These are phyloP conservation scores for Polyommatus iphigenia DNA, from an alignment of 2,888 invertebrate genomes.

Conservation along the genomic window DNA sequence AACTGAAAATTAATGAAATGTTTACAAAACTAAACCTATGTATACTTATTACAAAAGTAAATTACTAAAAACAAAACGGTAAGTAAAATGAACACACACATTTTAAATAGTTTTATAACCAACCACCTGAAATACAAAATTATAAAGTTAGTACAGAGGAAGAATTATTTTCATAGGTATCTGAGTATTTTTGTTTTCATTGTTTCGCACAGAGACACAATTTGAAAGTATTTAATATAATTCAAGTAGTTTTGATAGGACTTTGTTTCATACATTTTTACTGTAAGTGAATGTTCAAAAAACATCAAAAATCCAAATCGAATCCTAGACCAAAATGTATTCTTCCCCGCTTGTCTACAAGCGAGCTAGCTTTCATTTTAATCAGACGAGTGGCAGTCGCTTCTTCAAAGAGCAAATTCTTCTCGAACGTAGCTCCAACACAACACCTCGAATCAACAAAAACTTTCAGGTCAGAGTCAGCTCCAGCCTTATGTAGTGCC, in stretches of 20 bases:
- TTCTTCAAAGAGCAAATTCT: constrained; percentile 64
- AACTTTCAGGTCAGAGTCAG: constrained; percentile 66
- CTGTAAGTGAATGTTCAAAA: constrained; percentile 24
- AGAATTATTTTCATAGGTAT: too few species aligned
- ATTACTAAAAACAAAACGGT: constrained; percentile 61
- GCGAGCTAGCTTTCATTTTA: constrained; percentile 60
- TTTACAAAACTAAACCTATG: constrained; percentile 74
- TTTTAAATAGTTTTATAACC: background rate
- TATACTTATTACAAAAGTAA: constrained; percentile 78
- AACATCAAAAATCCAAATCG: constrained; percentile 64
- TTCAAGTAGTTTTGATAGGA: constrained; percentile 28
- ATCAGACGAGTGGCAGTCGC: constrained; percentile 61
- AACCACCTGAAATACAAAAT: background rate
- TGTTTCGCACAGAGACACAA: background rate
- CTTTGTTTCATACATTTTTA: constrained; percentile 20
- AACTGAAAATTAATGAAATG: constrained; percentile 50
- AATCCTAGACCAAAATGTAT: constrained; percentile 70
- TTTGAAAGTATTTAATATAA: background rate
- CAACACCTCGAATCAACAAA: constrained; percentile 70
- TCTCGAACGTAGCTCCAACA: constrained; percentile 69
- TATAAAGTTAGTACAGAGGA: too few species aligned
- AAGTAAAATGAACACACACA: background rate
- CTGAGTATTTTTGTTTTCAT: too few species aligned
- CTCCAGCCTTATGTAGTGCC: constrained; percentile 62
- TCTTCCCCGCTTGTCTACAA: constrained; percentile 65